Percentiles rank a stretch among this genome's conserved stretches.
phyloP scores from a whole-genome alignment of 2,113 vertebrate species.

The Otis tarda region DNA sequence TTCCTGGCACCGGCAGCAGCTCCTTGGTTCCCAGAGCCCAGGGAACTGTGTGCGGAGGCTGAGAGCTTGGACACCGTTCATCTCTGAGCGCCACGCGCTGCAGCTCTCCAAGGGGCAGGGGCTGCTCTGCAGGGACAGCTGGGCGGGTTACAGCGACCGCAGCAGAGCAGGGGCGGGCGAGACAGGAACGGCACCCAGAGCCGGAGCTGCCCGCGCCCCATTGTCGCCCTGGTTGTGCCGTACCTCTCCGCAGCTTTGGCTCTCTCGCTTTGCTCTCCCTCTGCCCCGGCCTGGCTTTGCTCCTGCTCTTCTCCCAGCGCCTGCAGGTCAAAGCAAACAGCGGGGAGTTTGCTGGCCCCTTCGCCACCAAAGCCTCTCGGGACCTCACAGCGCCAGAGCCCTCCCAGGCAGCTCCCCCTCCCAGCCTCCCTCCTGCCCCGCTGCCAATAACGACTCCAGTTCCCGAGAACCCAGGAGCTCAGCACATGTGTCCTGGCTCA shows the following conservation, averaged over 20 bases:
- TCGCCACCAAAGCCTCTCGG: not conserved
- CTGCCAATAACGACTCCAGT: not conserved
- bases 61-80: too few species aligned
- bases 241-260: conserved; percentile 73
- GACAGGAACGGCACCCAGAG: not conserved
- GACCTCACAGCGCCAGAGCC: not conserved
- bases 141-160: not conserved
- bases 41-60: too few species aligned
- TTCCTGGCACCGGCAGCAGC: too few species aligned
- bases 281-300: conserved; percentile 34
- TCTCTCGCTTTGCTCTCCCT: conserved; percentile 38
- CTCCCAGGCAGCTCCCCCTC: not conserved
- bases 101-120: too few species aligned
- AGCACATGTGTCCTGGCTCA: not conserved
- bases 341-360: not conserved
- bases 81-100: too few species aligned
- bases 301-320: conserved; percentile 25
- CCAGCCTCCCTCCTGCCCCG: not conserved
- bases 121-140: too few species aligned
- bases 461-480: not conserved
- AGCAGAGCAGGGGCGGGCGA: not conserved
- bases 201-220: not conserved
- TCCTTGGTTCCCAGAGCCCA: too few species aligned
- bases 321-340: conserved; percentile 55
- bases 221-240: not conserved